Evolutionary conservation across 2,888 invertebrate species (phyloP), one percentile per base, ranked within the genome.

Genomic region (Dynastes grantii): DNA sequence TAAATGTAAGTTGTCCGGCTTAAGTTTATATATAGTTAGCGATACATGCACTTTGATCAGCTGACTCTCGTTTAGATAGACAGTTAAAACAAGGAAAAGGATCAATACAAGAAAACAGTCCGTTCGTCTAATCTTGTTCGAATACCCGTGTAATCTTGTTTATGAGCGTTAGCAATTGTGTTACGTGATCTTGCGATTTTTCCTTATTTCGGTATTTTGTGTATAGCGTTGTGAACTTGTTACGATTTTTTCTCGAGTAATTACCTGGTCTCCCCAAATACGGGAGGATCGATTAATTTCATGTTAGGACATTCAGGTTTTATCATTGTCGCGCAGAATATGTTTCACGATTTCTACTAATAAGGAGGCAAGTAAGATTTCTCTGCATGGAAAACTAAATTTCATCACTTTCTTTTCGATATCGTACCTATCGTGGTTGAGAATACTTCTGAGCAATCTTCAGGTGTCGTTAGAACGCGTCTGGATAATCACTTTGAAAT

Each of bases 141-240:
- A 45, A 40, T 53, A 71, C 49, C 70, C 16, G 29, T 29, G 37
- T 71, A 27, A 29, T 61, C 61, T 75, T 75, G 73, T 61, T 75
- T 61, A 61, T 45, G 13, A 22, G n/a, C 61, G 11, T 58, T 75
- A 2, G 40, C 45, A 45, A 75, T 75, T 75, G n/a, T 75, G n/a
- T 75, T 75, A 75, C 73, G 61, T 75, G 73, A 40, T 75, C 73
- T 75, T 45, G 22, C 16, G 6, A 45, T n/a, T 61, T 61, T 75
- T 61, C 45, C 58, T 75, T 61, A 40, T 75, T 75, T 75, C 63
- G 61, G 61, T 61, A 55, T 9, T 75, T 61, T 75, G 45, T 75
- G 2, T 55, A 45, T 16, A 22, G 32, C 61, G 27, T 45, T 45
- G 61, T 71, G 45, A 61, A 49, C 61, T 75, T 75, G 73, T 45